Percentiles rank a stretch among this genome's conserved stretches.
phyloP scores from a whole-genome alignment of 2,113 vertebrate genomes.

The Xiphophorus couchianus region DNA sequence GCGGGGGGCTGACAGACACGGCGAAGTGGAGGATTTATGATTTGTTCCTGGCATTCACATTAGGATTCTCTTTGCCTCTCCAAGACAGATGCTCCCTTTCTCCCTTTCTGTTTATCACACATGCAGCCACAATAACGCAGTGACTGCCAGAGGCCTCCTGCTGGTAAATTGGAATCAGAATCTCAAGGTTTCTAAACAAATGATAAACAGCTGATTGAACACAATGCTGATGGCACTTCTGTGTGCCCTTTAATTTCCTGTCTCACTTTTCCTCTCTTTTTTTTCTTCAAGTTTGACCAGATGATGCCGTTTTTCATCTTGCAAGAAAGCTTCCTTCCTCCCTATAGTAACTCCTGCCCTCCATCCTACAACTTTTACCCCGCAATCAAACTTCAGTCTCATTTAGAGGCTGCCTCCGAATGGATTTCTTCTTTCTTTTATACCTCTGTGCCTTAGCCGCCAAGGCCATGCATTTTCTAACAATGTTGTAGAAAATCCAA shows the following conservation, averaged over 20 bases:
- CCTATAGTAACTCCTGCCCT: background rate
- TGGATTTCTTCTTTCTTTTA: slow-evolving; percentile 25
- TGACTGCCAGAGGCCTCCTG: slow-evolving; percentile 17
- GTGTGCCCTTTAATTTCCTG: slow-evolving; percentile 11
- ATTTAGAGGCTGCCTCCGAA: slow-evolving; percentile 29
- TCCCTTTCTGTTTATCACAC: slow-evolving; percentile 52
- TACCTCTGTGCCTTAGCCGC: slow-evolving; percentile 13
- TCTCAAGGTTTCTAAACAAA: slow-evolving; percentile 52
- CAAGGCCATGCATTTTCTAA: slow-evolving; percentile 44
- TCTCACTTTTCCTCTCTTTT: background rate
- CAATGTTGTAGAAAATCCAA: slow-evolving; percentile 63
- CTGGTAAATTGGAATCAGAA: slow-evolving; percentile 49
- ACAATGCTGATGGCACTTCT: slow-evolving; percentile 12
- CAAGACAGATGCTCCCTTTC: slow-evolving; percentile 53
- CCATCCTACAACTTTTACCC: slow-evolving; percentile 20
- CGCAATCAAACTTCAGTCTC: slow-evolving; percentile 51
- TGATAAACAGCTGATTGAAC: slow-evolving; percentile 55
- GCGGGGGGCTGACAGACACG: slow-evolving; percentile 4
- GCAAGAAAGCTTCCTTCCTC: slow-evolving; percentile 16
- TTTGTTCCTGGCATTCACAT: slow-evolving; percentile 53
- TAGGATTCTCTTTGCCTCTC: slow-evolving; percentile 56
- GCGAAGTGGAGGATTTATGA: slow-evolving; percentile 69
- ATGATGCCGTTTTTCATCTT: slow-evolving; percentile 5
- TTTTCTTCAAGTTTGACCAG: background rate
- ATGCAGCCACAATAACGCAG: slow-evolving; percentile 25